These are phyloP conservation scores for Clivina fossor DNA, from an alignment of 2,888 invertebrate species.

Conservation along the genomic window DNA sequence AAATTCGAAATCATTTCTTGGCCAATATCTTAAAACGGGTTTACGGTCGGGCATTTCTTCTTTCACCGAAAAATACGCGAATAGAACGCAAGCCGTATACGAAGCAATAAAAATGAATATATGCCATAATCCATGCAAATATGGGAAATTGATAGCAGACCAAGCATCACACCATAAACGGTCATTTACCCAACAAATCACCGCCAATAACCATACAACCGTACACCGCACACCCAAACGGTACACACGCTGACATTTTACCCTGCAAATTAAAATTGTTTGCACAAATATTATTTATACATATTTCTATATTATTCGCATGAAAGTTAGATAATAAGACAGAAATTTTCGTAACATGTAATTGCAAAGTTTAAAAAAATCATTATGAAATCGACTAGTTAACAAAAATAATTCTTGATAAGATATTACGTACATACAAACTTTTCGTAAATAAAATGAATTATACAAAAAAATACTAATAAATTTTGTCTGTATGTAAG, in stretches of 20 bases:
- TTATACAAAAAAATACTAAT: too few species aligned
- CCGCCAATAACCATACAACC: slow-evolving; percentile 68
- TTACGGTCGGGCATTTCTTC: slow-evolving; percentile 71
- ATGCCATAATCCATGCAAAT: slow-evolving; percentile 83
- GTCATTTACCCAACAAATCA: slow-evolving; percentile 78
- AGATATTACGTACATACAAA: too few species aligned
- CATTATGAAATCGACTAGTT: too few species aligned
- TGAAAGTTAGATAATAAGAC: too few species aligned
- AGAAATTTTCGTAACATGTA: too few species aligned
- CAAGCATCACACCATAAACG: slow-evolving; percentile 77
- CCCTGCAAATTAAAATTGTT: slow-evolving; percentile 58
- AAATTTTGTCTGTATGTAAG: too few species aligned
- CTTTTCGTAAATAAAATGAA: too few species aligned
- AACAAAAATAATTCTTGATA: too few species aligned
- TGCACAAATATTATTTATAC: too few species aligned
- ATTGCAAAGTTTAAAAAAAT: too few species aligned
- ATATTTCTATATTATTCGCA: too few species aligned
- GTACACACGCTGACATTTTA: slow-evolving; percentile 66
- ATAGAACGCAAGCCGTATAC: slow-evolving; percentile 74
- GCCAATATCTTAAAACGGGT: slow-evolving; percentile 75
- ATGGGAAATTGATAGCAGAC: slow-evolving; percentile 76
- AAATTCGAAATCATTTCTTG: slow-evolving; percentile 73
- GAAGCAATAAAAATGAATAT: slow-evolving; percentile 77
- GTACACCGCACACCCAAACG: slow-evolving; percentile 71
- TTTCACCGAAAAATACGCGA: slow-evolving; percentile 76